phyloP scores from a whole-genome alignment of 2,888 invertebrate genomes.

The Noctua pronuba region DNA sequence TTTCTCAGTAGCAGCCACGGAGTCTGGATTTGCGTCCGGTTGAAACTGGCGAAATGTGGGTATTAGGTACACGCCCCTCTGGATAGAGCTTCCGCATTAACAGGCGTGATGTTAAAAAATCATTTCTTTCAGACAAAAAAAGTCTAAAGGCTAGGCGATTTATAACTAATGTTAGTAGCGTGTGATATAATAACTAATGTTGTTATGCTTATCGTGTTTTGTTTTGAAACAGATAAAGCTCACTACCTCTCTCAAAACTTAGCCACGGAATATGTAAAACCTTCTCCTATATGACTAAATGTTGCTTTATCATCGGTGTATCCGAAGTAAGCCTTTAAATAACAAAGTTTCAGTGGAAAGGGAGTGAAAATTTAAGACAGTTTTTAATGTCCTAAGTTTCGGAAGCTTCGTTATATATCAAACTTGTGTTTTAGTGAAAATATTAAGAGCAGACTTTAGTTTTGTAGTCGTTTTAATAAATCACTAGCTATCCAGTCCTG shows the following conservation, averaged over 20 bases:
- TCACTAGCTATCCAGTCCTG: background rate
- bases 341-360: conserved; percentile 40
- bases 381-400: conserved; percentile 57
- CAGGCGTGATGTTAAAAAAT: background rate
- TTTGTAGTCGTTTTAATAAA: conserved; percentile 1
- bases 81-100: background rate
- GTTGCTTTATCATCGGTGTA: conserved; percentile 21
- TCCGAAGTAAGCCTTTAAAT: conserved; percentile 46
- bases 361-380: conserved; percentile 39
- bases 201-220: background rate
- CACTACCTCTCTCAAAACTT: background rate
- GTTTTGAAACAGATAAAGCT: background rate
- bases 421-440: conserved; percentile 54
- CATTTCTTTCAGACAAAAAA: too few species aligned
- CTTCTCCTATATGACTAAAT: background rate
- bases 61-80: background rate
- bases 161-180: too few species aligned
- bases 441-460: conserved; percentile 28
- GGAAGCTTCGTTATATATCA: conserved; percentile 23
- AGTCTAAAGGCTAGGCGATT: too few species aligned
- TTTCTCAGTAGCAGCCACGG: background rate
- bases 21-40: background rate
- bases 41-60: background rate
- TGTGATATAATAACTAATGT: too few species aligned
- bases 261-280: background rate